Evolutionary conservation across 2,113 vertebrate species (phyloP), one percentile per base, ranked within the genome.

Genomic region (Lepus timidus): DNA sequence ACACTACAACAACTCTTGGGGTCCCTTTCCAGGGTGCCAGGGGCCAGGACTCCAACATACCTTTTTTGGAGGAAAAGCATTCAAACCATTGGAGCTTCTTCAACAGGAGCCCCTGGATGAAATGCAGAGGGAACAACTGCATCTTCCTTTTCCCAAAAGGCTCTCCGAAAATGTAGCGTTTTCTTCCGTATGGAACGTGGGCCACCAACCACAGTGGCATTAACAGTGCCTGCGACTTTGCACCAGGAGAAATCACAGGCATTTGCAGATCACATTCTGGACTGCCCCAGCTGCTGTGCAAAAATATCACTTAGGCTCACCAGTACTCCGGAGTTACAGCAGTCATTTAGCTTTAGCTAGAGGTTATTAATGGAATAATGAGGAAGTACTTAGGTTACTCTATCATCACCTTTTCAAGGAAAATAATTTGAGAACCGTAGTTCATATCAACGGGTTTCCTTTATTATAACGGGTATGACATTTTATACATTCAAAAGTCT

Each of bases 351-450:
- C 58, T 51, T 92, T 27, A 65, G 39, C 27, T 61, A 44, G 20
- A n/a, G 81, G 44, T 61, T 80, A 64, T 22, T 93, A 67, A 61
- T 67, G 31, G 13, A 81, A 16, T 33, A 67, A 84, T 76, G 39
- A 73, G 73, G 36, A 79, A 79, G 20, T 58, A 49, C 3, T 71
- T 82, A 27, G 7, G 17, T 52, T 76, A 71, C 33, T 29, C 0
- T 36, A 19, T 74, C 39, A 75, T 11, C 44, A 13, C 27, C 23
- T 74, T 89, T 80, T 31, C n/a, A 73, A 90, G 89, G 25, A 87
- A 64, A 89, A 87, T 91, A 76, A 83, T 84, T 82, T 31, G 79
- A 94, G 79, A 79, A 82, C 36, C 44, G 2, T 16, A 20, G 80
- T 96, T 76, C 10, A 39, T 8, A 19, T 49, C 3, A 71, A 10